phyloP scores from a whole-genome alignment of 2,888 invertebrate species.

The Nudaria mundana region DNA sequence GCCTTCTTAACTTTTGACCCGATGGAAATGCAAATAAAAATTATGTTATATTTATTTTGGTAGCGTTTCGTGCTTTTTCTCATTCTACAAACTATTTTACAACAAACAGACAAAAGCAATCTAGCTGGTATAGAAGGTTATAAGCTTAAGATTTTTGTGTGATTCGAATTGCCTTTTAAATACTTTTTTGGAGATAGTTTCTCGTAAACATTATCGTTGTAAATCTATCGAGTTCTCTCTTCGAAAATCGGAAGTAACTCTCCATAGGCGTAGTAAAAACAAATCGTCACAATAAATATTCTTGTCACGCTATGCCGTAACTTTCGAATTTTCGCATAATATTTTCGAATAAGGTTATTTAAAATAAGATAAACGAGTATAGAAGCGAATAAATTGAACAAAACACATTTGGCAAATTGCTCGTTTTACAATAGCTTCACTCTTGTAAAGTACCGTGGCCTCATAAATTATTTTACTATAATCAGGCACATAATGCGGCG shows the following conservation, averaged over 20 bases:
- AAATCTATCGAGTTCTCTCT: too few species aligned
- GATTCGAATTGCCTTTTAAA: too few species aligned
- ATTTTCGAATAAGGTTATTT: neutral
- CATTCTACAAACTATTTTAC: too few species aligned
- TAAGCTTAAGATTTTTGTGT: too few species aligned
- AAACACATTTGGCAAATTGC: conserved; percentile 6
- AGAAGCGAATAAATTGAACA: conserved; percentile 4
- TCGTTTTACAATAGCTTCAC: neutral
- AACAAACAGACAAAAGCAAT: too few species aligned
- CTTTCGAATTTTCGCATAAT: neutral
- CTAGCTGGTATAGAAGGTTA: too few species aligned
- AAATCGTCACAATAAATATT: neutral
- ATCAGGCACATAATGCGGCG: neutral
- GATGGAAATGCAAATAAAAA: too few species aligned
- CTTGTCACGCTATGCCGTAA: neutral
- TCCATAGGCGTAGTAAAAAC: too few species aligned
- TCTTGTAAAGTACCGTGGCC: conserved; percentile 3
- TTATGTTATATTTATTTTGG: too few species aligned
- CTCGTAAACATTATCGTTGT: neutral
- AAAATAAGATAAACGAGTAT: neutral
- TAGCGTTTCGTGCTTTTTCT: too few species aligned
- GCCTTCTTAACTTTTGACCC: too few species aligned
- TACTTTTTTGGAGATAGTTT: neutral
- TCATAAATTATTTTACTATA: conserved; percentile 8
- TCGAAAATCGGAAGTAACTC: too few species aligned